Conservation (phyloP, 2,888 invertebrate genomes). For the Drosophila demipolita region DNA sequence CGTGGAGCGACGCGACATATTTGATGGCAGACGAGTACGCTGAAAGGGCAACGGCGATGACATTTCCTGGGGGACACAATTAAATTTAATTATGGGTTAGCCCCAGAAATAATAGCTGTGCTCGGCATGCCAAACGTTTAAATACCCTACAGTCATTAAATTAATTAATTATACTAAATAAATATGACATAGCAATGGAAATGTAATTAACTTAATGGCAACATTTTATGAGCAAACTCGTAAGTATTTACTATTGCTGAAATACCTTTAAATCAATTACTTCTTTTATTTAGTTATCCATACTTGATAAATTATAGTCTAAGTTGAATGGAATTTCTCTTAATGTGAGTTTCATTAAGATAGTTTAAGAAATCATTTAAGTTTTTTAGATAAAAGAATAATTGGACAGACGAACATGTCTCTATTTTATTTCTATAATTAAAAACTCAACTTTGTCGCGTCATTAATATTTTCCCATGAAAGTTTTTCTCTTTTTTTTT, state of each 20-base stretch:
- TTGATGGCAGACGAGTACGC: conserved; percentile 76
- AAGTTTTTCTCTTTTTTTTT: too few species aligned
- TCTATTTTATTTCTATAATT: background rate
- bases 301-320: background rate
- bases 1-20: conserved; percentile 83
- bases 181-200: background rate
- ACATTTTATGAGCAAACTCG: background rate
- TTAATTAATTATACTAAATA: background rate
- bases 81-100: background rate
- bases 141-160: background rate
- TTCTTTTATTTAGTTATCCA: background rate
- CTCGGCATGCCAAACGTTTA: background rate
- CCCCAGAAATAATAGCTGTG: background rate
- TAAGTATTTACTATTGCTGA: too few species aligned
- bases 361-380: background rate
- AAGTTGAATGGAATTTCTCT: fast-evolving
- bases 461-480: background rate
- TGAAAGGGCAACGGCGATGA: conserved; percentile 82
- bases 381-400: background rate
- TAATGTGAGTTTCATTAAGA: background rate
- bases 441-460: background rate
- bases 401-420: background rate
- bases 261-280: background rate
- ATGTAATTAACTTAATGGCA: background rate
- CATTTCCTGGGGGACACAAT: conserved; percentile 80